Evolutionary conservation across 2,113 vertebrate species (phyloP), one percentile per base, ranked within the genome.

Genomic region (Brachyhypopomus gauderio): DNA sequence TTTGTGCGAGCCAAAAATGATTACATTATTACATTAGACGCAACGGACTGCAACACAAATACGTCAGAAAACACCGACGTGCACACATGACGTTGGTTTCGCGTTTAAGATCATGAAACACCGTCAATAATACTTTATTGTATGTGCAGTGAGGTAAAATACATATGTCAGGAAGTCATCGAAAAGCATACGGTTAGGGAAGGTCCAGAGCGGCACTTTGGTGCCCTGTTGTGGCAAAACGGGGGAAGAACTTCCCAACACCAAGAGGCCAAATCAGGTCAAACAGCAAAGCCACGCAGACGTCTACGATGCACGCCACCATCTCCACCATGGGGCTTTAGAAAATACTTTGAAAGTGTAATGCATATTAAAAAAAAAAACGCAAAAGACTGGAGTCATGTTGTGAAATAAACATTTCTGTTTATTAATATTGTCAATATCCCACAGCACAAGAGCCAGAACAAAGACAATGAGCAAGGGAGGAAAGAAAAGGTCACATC

Each of bases 391-490:
- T 17, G 12, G 55, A 41, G 8, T 81, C 34, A 7, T 75, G 77
- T 73, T 78, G 63, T 41, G 80, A 85, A 85, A 85, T 85, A 79
- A 79, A 79, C 80, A 78, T 74, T 76, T 19, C 75, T 85, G 77
- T 85, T 82, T 82, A 85, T 85, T 85, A 77, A 85, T 85, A 78
- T 78, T 69, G 70, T 82, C 70, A 69, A 81, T 74, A 77, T 71
- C 56, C 66, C 74, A 82, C 80, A 63, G 74, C 80, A 82, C 76
- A 38, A 74, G 62, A 74, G 74, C 72, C 67, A 71, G 75, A 72
- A 72, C 25, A 72, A 66, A 75, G 27, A 75, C 16, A 48, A 59
- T 9, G 11, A 73, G 62, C 25, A 73, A 77, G 55, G 63, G 62
- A 83, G 59, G 8, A 30, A 66, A 63, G 66, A 76, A 36, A 67